A percentile compares a stretch with the other conserved stretches of the same genome.
Evolutionary conservation across 2,888 invertebrate genomes (phyloP).

Genomic region (Ophion ventricosus): DNA sequence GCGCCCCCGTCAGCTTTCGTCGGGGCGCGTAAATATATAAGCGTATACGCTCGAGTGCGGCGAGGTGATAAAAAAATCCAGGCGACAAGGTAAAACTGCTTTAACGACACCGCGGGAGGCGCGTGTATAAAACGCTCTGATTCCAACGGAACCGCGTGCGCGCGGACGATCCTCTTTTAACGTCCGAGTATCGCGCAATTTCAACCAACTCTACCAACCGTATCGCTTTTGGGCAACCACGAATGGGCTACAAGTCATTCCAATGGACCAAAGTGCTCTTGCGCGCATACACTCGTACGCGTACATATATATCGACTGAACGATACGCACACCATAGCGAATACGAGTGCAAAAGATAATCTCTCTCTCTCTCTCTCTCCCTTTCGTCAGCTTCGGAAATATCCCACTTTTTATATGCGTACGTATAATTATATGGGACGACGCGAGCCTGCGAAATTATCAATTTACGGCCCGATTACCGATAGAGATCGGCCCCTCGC

Average conservation of each 20-base stretch:
- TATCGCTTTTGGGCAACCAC: slow-evolving; percentile 59
- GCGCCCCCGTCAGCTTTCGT: neutral
- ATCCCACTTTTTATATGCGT: slow-evolving; percentile 52
- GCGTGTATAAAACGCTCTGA: slow-evolving; percentile 49
- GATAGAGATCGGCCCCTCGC: slow-evolving; percentile 58
- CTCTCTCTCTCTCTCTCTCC: slow-evolving; percentile 27
- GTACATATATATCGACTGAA: neutral
- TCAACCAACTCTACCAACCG: slow-evolving; percentile 13
- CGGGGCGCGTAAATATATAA: neutral
- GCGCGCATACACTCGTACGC: neutral
- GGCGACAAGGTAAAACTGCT: slow-evolving; percentile 67
- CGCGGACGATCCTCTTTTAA: slow-evolving; percentile 30
- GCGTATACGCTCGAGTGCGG: neutral
- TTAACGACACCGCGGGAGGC: slow-evolving; percentile 68
- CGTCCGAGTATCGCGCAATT: neutral
- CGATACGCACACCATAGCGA: neutral
- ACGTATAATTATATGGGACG: slow-evolving; percentile 56
- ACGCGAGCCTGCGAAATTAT: slow-evolving; percentile 52
- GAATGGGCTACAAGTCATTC: slow-evolving; percentile 45
- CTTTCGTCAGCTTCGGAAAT: slow-evolving; percentile 35
- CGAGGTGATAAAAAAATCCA: slow-evolving; percentile 62
- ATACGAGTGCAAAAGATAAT: neutral
- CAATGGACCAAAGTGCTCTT: neutral
- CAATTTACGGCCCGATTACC: slow-evolving; percentile 65
- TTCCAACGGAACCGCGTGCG: slow-evolving; percentile 42